Evolutionary conservation across 2,888 invertebrate species (phyloP).

Genomic region (Bombyx huttoni): DNA sequence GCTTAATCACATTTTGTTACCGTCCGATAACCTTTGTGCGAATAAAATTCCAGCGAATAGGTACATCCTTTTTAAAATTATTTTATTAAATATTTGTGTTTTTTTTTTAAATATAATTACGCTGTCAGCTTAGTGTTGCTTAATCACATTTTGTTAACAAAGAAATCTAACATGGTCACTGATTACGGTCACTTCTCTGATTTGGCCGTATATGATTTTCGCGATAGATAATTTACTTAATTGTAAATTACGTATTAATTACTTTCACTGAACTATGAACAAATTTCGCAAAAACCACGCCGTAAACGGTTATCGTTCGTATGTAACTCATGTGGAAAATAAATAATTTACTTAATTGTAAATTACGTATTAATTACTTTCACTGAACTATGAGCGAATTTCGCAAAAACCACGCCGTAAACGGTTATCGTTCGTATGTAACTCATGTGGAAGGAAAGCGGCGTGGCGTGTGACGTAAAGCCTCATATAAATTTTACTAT

Average conservation of each 20-base stretch:
- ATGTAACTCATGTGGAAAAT: conserved; percentile 37
- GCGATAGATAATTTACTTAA: not conserved
- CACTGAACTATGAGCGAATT: conserved; percentile 35
- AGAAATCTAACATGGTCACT: not conserved
- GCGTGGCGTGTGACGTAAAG: conserved; percentile 54
- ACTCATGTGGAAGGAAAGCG: conserved; percentile 51
- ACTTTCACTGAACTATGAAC: conserved; percentile 35
- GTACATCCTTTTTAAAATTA: not conserved
- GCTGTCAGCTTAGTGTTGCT: not conserved
- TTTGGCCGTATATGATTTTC: not conserved
- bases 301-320: conserved; percentile 38
- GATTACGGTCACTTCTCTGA: not conserved
- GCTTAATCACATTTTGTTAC: conserved; percentile 10
- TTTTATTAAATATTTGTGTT: not conserved
- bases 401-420: conserved; percentile 19
- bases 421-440: conserved; percentile 41
- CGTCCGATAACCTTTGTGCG: not conserved
- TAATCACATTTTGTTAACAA: not conserved
- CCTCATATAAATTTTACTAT: conserved; percentile 71
- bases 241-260: conserved; percentile 9
- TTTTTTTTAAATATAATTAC: not conserved
- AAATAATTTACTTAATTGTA: not conserved
- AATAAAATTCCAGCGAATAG: not conserved
- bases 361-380: conserved; percentile 17
- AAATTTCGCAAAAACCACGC: conserved; percentile 20